Evolutionary conservation across 1,140 invertebrate species (phyloP).

Genomic region (Oppia nitens): DNA sequence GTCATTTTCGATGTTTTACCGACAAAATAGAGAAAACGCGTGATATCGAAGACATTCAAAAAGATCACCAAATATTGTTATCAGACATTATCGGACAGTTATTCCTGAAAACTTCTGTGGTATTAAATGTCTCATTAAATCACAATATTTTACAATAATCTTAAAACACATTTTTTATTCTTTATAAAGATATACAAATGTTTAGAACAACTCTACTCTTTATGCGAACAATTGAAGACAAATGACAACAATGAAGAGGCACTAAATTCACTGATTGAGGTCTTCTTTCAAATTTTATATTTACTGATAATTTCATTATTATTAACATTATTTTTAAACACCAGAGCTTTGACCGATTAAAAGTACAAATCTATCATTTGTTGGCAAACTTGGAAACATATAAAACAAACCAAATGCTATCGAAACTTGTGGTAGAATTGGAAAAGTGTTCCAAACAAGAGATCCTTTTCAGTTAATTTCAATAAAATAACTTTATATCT

Average conservation of each 20-base stretch:
- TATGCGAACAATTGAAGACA: not conserved
- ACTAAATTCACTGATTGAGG: not conserved
- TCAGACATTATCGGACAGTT: not conserved
- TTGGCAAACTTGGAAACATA: not conserved
- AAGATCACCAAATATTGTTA: not conserved
- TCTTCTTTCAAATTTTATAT: not conserved
- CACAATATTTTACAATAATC: not conserved
- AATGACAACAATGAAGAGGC: not conserved
- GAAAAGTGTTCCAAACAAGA: not conserved
- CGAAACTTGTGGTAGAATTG: not conserved
- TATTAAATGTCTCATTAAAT: not conserved
- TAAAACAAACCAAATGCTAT: not conserved
- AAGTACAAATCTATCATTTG: not conserved
- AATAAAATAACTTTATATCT: not conserved
- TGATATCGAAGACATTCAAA: not conserved
- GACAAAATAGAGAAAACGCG: not conserved
- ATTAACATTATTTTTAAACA: not conserved
- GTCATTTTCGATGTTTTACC: not conserved
- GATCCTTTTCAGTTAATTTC: no score
- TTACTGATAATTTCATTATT: not conserved
- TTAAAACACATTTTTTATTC: no score
- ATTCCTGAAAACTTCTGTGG: not conserved
- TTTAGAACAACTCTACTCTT: not conserved
- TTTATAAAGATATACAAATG: not conserved
- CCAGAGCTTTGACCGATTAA: not conserved